A percentile compares a stretch with the other conserved stretches of the same genome.
Conservation (phyloP, 2,113 vertebrate genomes). For the Melanocharis versteri region DNA sequence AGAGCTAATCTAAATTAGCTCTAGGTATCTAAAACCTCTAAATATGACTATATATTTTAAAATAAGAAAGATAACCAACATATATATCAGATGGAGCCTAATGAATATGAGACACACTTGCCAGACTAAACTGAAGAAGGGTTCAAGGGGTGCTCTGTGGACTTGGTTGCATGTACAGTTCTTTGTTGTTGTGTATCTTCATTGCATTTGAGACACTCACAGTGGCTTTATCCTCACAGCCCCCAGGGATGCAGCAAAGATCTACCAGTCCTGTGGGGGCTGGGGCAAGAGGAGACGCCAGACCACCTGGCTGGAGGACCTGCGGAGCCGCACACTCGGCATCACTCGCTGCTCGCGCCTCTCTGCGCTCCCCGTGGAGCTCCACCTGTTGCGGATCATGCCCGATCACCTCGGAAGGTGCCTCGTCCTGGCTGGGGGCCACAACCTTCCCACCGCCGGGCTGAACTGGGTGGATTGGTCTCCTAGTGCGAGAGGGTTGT, state of each 20-base stretch:
- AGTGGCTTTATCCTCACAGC: not conserved
- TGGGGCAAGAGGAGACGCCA: not conserved
- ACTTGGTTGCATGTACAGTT: not conserved
- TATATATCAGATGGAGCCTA: not conserved
- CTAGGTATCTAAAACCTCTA: not conserved
- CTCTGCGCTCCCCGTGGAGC: accelerated
- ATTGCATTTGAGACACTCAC: not conserved
- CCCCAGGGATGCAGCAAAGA: not conserved
- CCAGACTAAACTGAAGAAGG: not conserved
- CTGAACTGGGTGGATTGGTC: no score
- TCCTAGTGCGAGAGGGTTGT: no score
- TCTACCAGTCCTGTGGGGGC: not conserved
- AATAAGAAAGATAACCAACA: not conserved
- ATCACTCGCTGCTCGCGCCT: accelerated
- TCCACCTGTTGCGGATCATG: no score
- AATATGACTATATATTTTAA: not conserved
- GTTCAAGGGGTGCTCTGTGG: not conserved
- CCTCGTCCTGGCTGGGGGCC: no score
- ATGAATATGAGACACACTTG: not conserved
- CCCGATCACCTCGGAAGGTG: no score
- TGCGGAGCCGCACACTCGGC: accelerated
- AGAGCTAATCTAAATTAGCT: not conserved
- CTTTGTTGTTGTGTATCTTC: not conserved
- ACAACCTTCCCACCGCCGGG: no score
- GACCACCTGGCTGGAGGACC: not conserved